Evolutionary conservation across 2,113 vertebrate genomes (phyloP).

Genomic region (Xiphophorus maculatus): DNA sequence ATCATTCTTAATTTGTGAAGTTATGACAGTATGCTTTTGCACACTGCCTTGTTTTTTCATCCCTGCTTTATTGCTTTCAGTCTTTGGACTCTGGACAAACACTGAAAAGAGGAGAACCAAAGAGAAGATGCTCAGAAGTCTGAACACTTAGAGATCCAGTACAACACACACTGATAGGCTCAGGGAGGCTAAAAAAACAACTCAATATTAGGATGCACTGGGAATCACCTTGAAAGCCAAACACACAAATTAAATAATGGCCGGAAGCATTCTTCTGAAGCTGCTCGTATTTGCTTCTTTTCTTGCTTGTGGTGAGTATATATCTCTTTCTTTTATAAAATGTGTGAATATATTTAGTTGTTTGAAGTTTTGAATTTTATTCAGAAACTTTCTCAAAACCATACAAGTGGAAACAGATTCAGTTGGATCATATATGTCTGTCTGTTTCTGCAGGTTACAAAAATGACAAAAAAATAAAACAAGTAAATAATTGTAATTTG

Average conservation of each 20-base stretch:
- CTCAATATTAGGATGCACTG: slow-evolving; percentile 42
- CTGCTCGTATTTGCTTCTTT: slow-evolving; percentile 62
- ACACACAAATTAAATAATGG: slow-evolving; percentile 18
- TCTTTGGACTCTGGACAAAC: slow-evolving; percentile 74
- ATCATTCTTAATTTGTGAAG: not conserved
- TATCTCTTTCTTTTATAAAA: not conserved
- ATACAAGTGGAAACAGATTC: not conserved
- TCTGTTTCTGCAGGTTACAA: not conserved
- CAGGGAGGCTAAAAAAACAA: not conserved
- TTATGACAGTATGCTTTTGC: not conserved
- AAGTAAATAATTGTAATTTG: not conserved
- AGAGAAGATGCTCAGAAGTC: slow-evolving; percentile 65
- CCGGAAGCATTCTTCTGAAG: slow-evolving; percentile 54
- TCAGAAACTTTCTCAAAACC: not conserved
- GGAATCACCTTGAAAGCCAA: slow-evolving; percentile 19
- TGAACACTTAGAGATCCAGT: slow-evolving; percentile 9
- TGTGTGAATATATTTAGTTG: not conserved
- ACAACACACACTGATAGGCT: slow-evolving; percentile 19
- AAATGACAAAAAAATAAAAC: not conserved
- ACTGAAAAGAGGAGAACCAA: slow-evolving; percentile 64
- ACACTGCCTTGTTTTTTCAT: slow-evolving; percentile 20
- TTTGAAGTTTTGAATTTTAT: not conserved
- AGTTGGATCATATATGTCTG: not conserved
- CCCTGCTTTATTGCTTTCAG: slow-evolving; percentile 69
- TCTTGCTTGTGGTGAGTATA: slow-evolving; percentile 67